Evolutionary conservation across 1,140 invertebrate genomes (phyloP), one percentile per base, ranked within the genome.

Genomic region (Philopotamus ludificatus): DNA sequence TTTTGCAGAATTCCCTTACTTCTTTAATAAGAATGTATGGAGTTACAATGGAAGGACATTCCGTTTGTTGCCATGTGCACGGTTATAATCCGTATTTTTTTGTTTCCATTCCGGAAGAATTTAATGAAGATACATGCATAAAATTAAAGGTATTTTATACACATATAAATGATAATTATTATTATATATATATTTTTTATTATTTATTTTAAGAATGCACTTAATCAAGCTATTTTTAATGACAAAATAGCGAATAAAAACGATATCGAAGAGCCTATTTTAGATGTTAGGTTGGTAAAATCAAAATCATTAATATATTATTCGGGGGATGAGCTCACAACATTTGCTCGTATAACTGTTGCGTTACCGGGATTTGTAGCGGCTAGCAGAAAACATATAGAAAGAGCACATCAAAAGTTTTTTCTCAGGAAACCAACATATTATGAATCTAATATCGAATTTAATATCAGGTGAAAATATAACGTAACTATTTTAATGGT

Each of bases 71-170:
- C 77, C 93, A 98, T 80, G 89, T 99, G 12, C 95, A 98, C 84
- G 97, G 97, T 4, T 99, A 97, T 79, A 87, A 88, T 51, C 96
- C 97, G 0, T 99, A 98, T 78, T 93, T 99, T 70, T 99, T 91
- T 82, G 90, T 96, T 0, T 85, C 86, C 44, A 88, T 93, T 3
- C 95, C 95, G 44, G 49, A 76, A 12, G 81, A 79, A 23, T 95
- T 97, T 72, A 83, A 82, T 41, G 75, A 84, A 42, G 72, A 78
- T 3, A 82, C 93, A 67, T 89, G 90, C 71, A 74, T 75, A 66
- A 73, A 79, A 41, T 90, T 95, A 67, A 89, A 87, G 76, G 86
- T 88, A 20, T 20, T 15, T 15, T 47, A 34, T 34, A 7, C n/a
- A n/a, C n/a, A n/a, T n/a, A n/a, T n/a, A n/a, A n/a, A n/a, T n/a